Base-by-base conservation (phyloP, 2,113 vertebrate species). In the Campylorhamphus procurvoides region DNA sequence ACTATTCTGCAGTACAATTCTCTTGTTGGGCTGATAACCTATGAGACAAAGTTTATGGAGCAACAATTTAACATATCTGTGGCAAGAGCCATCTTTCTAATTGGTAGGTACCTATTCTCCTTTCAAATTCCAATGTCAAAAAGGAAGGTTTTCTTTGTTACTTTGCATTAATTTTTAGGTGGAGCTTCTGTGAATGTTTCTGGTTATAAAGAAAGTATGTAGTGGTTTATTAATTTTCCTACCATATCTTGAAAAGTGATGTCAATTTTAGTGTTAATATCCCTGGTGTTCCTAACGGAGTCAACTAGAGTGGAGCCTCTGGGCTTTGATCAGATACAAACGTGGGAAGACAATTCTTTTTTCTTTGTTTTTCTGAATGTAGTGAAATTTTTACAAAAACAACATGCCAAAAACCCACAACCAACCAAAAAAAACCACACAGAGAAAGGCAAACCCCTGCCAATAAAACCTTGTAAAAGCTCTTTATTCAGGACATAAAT, bases 41-140 rank as follows among this genome's bases (percentile, higher is more conserved):
- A 98, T 24, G 98, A 98, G 95, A 96, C 98, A 56, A 99, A 99
- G 94, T 99, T 98, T 88, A 98, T 99, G 97, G 99, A 99, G 79
- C 99, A 99, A 63, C 99, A 99, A 90, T 99, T 99, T 93, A 99
- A 98, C 53, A 96, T 98, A 42, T 98, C 98, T 19, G 97, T 99
- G 47, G 98, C 98, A 84, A 98, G 96, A 95, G 99, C 98, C 39
- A 99, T 99, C 89, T 99, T 99, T 96, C 97, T 99, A n/a, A 98
- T 99, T 53, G 98, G 99, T 99, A 95, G 47, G 97, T 97, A 56
- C 25, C 31, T 35, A 9, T 12, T 3, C 59, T 49, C 3, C 59
- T 49, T 85, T 77, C 37, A 16, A 75, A 84, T 58, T 82, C 19
- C 28, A 19, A 2, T 14, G 8, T 37, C 46, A 66, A 62, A 82